Evolutionary conservation across 2,797 vertebrate genomes (phyloP), one percentile per base, ranked within the genome.

Genomic region (Sebastes goodei): DNA sequence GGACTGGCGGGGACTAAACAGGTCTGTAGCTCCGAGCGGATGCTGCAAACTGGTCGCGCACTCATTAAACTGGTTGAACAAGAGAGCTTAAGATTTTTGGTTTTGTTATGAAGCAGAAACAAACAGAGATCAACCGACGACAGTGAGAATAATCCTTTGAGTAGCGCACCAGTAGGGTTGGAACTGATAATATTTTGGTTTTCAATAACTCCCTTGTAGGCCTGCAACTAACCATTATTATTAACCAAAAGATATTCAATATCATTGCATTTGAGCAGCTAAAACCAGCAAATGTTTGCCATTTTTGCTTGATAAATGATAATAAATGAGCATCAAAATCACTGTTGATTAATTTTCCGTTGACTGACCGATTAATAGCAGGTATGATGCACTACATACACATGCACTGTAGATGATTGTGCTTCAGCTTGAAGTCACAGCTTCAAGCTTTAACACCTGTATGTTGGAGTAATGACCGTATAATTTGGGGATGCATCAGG

Each of bases 51-150:
- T 69, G 65, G 76, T 80, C 74, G 17, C 21, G 12, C n/a, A 38
- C 25, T 67, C n/a, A 78, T 23, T 67, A 42, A 93, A 93, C 89
- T 77, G 84, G 92, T 90, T 78, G 59, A 76, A 86, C 92, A 33
- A 74, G 84, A 73, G 27, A 32, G 49, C 49, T 11, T 52, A 64
- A 56, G 23, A 67, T 64, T 84, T 85, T 77, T 55, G 57, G 46
- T 86, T 90, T 86, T 64, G 59, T 73, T 62, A 62, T 80, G 76
- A 87, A 79, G 80, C 67, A 84, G 52, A 10, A n/a, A 32, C 3
- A 60, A n/a, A 52, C 53, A 65, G 42, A 68, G 7, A 79, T 70
- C 32, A 80, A 30, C 10, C 4, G 2, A 78, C 10, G 27, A 70
- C 59, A 35, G 1, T 52, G 32, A 32, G 4, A 42, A 27, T 10